These are phyloP conservation scores for Muraenolepis orangiensis DNA, from an alignment of 2,797 vertebrate species.

Conservation along the genomic window DNA sequence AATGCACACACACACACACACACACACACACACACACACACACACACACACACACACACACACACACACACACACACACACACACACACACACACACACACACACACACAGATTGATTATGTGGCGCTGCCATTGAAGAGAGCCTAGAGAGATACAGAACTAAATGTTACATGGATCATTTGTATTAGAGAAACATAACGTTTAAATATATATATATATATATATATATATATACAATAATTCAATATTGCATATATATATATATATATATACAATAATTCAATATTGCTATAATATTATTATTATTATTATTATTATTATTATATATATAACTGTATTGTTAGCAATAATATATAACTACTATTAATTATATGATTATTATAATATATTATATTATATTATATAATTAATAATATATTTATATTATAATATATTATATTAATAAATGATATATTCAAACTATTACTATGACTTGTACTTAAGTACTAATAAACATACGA, in stretches of 20 bases:
- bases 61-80: neutral
- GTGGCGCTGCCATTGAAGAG: conserved; percentile 18
- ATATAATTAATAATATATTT: no score
- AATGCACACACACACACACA: neutral
- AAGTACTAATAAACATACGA: neutral
- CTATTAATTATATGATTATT: no score
- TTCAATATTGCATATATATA: no score
- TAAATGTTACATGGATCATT: neutral
- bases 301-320: neutral
- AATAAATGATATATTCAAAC: no score
- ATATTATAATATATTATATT: no score
- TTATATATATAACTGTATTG: neutral
- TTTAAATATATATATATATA: neutral
- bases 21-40: neutral
- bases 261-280: no score
- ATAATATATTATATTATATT: no score
- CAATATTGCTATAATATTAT: neutral
- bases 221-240: no score
- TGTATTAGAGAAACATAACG: neutral
- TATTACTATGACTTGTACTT: neutral
- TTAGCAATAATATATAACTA: neutral
- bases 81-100: no score
- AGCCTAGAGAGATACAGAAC: neutral
- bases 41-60: neutral
- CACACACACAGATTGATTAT: no score